Percentiles rank a stretch among this genome's conserved stretches.
Evolutionary conservation across 2,797 vertebrate genomes (phyloP).

Genomic region (Diplodus sargus): DNA sequence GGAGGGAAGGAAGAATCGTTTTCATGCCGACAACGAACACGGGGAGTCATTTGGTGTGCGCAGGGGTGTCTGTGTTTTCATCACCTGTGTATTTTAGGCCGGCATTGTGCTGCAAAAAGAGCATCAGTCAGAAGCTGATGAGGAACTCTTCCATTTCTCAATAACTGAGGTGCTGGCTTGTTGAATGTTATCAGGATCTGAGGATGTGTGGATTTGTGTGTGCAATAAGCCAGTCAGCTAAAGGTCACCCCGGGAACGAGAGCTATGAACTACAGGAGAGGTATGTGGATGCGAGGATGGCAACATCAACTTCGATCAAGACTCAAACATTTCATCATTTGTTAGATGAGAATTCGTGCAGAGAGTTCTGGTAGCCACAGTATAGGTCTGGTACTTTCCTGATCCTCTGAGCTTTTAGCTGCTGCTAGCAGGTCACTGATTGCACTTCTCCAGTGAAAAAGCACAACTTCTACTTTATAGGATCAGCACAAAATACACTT

Average conservation of each 20-base stretch:
- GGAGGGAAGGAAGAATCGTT: slow-evolving; percentile 44
- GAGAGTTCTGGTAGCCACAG: neutral
- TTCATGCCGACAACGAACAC: slow-evolving; percentile 40
- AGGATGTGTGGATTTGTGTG: slow-evolving; percentile 2
- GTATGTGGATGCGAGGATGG: neutral
- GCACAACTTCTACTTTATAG: too few species aligned
- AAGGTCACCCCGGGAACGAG: neutral
- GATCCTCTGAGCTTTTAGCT: neutral
- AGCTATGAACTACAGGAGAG: neutral
- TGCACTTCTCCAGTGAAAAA: neutral
- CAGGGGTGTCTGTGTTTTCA: slow-evolving; percentile 51
- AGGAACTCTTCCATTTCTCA: slow-evolving; percentile 12
- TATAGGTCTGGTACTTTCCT: neutral
- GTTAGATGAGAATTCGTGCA: neutral
- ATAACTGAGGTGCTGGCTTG: slow-evolving; percentile 17
- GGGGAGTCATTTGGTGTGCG: slow-evolving; percentile 39
- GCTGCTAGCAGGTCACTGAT: neutral
- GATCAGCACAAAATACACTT: neutral
- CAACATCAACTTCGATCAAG: neutral
- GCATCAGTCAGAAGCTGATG: slow-evolving; percentile 36
- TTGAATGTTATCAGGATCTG: slow-evolving; percentile 19
- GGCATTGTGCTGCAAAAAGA: slow-evolving; percentile 39
- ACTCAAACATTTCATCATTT: neutral
- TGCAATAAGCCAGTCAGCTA: slow-evolving; percentile 12
- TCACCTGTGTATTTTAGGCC: slow-evolving; percentile 55